Conservation (phyloP, 2,888 invertebrate genomes). For the Cordilura impudica region DNA sequence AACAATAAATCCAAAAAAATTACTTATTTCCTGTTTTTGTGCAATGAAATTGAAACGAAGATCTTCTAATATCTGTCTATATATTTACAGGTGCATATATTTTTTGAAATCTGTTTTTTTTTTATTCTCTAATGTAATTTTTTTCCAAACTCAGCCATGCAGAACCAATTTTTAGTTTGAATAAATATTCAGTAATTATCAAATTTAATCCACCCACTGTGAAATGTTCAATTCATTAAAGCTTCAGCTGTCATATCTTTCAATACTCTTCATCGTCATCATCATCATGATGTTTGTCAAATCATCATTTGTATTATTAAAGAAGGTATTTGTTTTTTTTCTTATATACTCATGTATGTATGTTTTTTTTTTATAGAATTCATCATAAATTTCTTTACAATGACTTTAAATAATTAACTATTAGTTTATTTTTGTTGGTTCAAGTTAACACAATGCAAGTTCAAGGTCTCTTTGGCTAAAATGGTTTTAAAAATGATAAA, state of each 20-base stretch:
- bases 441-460: slow-evolving; percentile 49
- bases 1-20: slow-evolving; percentile 55
- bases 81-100: slow-evolving; percentile 17
- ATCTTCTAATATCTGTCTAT: slow-evolving; percentile 21
- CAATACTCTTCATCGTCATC: slow-evolving; percentile 1
- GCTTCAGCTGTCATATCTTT: neutral
- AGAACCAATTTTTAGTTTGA: slow-evolving; percentile 41
- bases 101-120: slow-evolving; percentile 20
- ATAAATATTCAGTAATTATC: slow-evolving; percentile 60
- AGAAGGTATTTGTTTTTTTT: neutral
- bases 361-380: neutral
- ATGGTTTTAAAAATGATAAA: neutral
- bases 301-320: slow-evolving; percentile 28
- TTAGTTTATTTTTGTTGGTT: slow-evolving; percentile 30
- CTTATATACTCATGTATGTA: neutral
- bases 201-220: slow-evolving; percentile 46
- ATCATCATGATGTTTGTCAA: slow-evolving; percentile 6
- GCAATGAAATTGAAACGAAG: slow-evolving; percentile 11
- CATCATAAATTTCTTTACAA: slow-evolving; percentile 36
- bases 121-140: neutral
- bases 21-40: slow-evolving; percentile 54
- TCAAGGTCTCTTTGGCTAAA: slow-evolving; percentile 40
- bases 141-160: slow-evolving; percentile 50
- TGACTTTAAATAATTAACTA: slow-evolving; percentile 39
- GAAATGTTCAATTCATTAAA: neutral